Evolutionary conservation across 2,888 invertebrate genomes (phyloP), one percentile per base, ranked within the genome.

Genomic region (Apocheima hispidaria): DNA sequence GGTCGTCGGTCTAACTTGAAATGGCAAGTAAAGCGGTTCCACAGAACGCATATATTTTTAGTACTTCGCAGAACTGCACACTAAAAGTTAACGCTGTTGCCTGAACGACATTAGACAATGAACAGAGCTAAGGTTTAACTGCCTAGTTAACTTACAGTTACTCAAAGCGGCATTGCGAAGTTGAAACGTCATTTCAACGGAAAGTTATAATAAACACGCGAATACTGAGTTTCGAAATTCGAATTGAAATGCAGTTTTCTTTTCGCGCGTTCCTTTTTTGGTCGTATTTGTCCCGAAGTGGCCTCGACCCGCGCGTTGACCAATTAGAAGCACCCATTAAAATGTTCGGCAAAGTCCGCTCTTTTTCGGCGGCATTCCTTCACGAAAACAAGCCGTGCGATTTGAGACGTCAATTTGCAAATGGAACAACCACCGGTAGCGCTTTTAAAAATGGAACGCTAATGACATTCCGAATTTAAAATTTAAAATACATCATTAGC

Each of bases 301-400:
- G 69, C 87, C 83, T 83, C 81, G 80, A 82, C 80, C 83, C 68
- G 73, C 74, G 75, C 78, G 81, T 81, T 87, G 85, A 83, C 89
- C 90, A 89, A 90, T 91, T 90, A 88, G 91, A 84, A 79, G 86
- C 87, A 86, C 76, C 84, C 84, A 88, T 89, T 89, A 89, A 86
- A 87, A 82, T 75, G 70, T 82, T 86, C 77, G 83, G 75, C 78
- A 77, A 78, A 77, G 68, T 75, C 71, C 76, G 78, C 71, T 76
- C 79, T 73, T 80, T 84, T 86, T 83, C 81, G 81, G 77, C 78
- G 80, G 88, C 90, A 90, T 90, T 90, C 88, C 75, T 84, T 86
- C 88, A 88, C 90, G 87, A 84, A 87, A 86, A 83, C 84, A 74
- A 83, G 78, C 79, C 79, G 79, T 82, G 79, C 81, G 81, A 82